These are phyloP conservation scores for Sarcophaga rosellei DNA, from an alignment of 2,888 invertebrate species.

Conservation along the genomic window DNA sequence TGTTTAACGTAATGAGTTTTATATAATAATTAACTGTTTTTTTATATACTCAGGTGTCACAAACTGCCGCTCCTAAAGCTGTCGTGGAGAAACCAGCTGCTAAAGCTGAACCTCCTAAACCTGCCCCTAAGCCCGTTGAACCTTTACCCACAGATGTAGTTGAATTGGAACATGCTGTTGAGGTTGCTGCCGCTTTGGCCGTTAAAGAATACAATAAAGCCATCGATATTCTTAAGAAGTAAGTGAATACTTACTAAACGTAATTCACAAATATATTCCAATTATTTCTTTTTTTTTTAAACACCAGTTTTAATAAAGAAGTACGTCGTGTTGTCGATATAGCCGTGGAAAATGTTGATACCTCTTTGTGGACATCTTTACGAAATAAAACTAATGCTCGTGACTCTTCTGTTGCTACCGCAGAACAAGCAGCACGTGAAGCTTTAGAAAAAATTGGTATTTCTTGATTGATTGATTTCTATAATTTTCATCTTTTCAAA, in stretches of 20 bases:
- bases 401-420: slow-evolving; percentile 82
- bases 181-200: slow-evolving; percentile 84
- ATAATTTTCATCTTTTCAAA: background rate
- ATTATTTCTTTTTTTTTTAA: background rate
- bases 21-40: background rate
- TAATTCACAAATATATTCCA: background rate
- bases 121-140: slow-evolving; percentile 72
- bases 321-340: slow-evolving; percentile 84
- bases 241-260: slow-evolving; percentile 25
- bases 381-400: slow-evolving; percentile 84
- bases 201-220: slow-evolving; percentile 87
- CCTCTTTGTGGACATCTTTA: slow-evolving; percentile 83
- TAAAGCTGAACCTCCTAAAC: slow-evolving; percentile 52
- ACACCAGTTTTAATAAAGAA: slow-evolving; percentile 82
- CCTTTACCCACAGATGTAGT: slow-evolving; percentile 81
- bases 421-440: slow-evolving; percentile 84
- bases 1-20: background rate
- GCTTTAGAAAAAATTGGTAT: slow-evolving; percentile 84
- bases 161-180: slow-evolving; percentile 84
- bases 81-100: slow-evolving; percentile 44
- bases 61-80: slow-evolving; percentile 48
- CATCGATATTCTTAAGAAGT: slow-evolving; percentile 83
- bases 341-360: slow-evolving; percentile 84
- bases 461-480: background rate
- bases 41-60: slow-evolving; percentile 37